Base-by-base conservation (phyloP, 2,113 vertebrate genomes). In the Platysternon megacephalum region DNA sequence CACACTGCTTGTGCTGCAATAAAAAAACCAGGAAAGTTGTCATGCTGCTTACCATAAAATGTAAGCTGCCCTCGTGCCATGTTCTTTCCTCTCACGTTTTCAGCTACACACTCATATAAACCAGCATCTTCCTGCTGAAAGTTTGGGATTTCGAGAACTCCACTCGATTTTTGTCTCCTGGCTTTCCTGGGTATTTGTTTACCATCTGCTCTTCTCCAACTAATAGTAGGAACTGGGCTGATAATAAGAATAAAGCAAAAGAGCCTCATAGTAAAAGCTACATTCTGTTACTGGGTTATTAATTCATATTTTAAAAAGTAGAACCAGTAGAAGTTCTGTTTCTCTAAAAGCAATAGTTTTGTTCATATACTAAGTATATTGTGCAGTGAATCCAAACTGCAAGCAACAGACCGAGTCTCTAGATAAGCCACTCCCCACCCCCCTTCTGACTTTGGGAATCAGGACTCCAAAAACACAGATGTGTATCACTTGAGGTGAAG, bases 111-210 rank as follows among this genome's bases (percentile, higher is more conserved):
- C 79, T 99, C 99, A 1, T 99, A 99, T 1, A 87, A 97, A 1
- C 99, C 99, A 0, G 99, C 98, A 0, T 99, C 99, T 83, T 99
- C 99, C 91, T 99, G 99, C 97, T 99, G 99, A 90, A 99, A 99
- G 74, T 99, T 99, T 8, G 99, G 99, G 97, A 99, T 99, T 96
- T 99, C 99, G 19, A 99, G 98, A 72, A 99, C 98, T 2, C 99
- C 99, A 8, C 98, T 99, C 1, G 99, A 98, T 55, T 99, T 99
- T 95, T 99, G 99, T 35, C 98, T 98, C 93, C 99, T 98, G 74
- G 99, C 99, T 92, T 99, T 99, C 82, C 99, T 98, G 8, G 99
- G 98, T 55, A 99, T 98, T 2, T 99, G 98, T 12, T 99, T 98
- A 6, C 98, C 98, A 3, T 99, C 99, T 0, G 98, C 98, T 95